These are phyloP conservation scores for Dryocosmus kuriphilus DNA, from an alignment of 2,888 invertebrate species.

Conservation along the genomic window DNA sequence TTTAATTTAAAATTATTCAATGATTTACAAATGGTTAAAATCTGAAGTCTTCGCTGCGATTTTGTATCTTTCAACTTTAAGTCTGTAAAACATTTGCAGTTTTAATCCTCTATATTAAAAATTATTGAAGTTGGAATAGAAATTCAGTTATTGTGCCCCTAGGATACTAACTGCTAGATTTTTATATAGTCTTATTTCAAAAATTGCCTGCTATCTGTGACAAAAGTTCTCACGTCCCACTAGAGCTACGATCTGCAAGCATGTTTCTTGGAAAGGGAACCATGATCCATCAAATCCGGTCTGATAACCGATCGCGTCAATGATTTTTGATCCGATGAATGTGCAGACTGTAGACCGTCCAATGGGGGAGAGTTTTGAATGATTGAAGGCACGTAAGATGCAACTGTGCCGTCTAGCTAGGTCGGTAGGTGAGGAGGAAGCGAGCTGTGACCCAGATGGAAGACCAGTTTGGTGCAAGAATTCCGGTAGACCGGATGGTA, in stretches of 20 bases:
- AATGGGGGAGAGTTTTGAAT: constrained; percentile 62
- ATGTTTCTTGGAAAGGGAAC: not conserved
- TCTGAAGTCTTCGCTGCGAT: too few species aligned
- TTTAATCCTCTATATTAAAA: too few species aligned
- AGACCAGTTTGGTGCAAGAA: constrained; percentile 72
- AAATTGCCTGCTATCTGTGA: not conserved
- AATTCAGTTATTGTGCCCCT: too few species aligned
- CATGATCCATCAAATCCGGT: constrained; percentile 1
- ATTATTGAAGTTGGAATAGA: too few species aligned
- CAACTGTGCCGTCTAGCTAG: constrained; percentile 62
- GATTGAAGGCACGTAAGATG: constrained; percentile 49
- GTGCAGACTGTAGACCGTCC: constrained; percentile 52
- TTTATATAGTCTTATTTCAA: not conserved
- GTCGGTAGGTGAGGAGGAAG: constrained; percentile 72
- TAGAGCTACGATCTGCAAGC: not conserved
- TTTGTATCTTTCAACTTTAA: too few species aligned
- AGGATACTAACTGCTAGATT: not conserved
- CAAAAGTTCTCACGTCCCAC: not conserved
- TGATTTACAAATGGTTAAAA: too few species aligned
- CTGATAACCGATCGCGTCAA: constrained; percentile 13
- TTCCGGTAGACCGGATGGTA: constrained; percentile 65
- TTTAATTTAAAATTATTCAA: too few species aligned
- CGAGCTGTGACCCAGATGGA: constrained; percentile 71
- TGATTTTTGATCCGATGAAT: constrained; percentile 60
- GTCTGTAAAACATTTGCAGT: too few species aligned